A percentile compares a stretch with the other conserved stretches of the same genome.
These are phyloP conservation scores for Motacilla alba DNA, from an alignment of 2,113 vertebrate genomes.

Conservation along the genomic window DNA sequence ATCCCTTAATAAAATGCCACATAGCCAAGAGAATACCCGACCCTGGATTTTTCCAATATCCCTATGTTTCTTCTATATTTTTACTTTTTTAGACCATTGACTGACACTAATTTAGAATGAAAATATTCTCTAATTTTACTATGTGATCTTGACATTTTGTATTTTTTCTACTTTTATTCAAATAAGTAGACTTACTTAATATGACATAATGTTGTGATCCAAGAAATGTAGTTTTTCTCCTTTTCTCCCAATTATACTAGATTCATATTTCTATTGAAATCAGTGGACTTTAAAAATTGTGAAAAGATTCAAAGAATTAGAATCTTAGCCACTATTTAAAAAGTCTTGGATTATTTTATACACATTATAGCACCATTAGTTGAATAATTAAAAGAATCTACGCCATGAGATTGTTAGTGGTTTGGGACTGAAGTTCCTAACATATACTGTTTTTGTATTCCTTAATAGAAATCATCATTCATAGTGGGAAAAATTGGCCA, in stretches of 20 bases:
- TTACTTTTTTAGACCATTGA: neutral
- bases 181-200: neutral
- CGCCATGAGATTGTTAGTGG: neutral
- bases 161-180: neutral
- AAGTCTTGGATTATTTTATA: fast-evolving
- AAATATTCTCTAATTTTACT: neutral
- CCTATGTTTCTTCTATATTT: neutral
- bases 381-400: neutral
- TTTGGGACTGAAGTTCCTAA: neutral
- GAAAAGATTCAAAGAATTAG: neutral
- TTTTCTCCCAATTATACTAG: neutral
- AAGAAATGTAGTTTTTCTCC: neutral
- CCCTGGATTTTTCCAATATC: neutral
- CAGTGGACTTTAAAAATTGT: neutral
- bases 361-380: fast-evolving
- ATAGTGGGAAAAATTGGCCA: neutral
- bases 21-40: neutral
- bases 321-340: neutral
- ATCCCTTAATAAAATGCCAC: neutral
- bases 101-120: neutral
- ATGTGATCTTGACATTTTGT: neutral
- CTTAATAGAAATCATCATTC: neutral
- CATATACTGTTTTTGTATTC: neutral
- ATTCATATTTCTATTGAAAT: neutral
- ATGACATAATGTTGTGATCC: neutral